phyloP scores from a whole-genome alignment of 35 echinoderm and acorn worm species.

The Patiria miniata region DNA sequence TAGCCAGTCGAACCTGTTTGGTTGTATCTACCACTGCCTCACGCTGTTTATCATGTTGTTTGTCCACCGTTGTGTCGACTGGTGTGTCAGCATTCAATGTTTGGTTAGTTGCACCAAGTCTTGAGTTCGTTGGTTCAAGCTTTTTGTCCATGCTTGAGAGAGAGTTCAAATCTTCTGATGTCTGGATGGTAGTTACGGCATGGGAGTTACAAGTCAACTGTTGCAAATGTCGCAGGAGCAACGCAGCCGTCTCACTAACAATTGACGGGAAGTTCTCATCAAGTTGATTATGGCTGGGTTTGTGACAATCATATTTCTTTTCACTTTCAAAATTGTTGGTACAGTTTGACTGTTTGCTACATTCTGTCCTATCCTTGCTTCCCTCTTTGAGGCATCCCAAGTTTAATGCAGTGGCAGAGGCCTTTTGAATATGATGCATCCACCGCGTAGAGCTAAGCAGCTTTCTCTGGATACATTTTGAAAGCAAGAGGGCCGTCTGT shows the following conservation, averaged over 20 bases:
- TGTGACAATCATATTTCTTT: background rate
- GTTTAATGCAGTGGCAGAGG: background rate
- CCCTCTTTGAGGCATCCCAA: background rate
- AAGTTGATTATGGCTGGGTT: background rate
- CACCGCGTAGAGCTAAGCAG: background rate
- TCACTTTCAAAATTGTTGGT: slow-evolving; percentile 6
- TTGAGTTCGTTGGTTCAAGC: background rate
- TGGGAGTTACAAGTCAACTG: slow-evolving; percentile 81
- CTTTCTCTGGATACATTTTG: slow-evolving; percentile 43
- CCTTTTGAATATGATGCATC: background rate
- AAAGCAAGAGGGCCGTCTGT: slow-evolving; percentile 35
- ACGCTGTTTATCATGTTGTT: background rate
- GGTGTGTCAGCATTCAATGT: slow-evolving; percentile 25
- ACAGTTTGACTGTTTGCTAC: background rate
- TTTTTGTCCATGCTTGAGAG: background rate
- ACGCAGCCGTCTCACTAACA: background rate
- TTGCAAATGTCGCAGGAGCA: slow-evolving; percentile 45
- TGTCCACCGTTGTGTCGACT: slow-evolving; percentile 15
- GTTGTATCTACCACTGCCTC: slow-evolving; percentile 36
- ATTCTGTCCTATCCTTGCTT: background rate
- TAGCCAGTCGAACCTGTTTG: slow-evolving; percentile 73
- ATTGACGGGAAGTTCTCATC: background rate
- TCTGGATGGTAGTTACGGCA: slow-evolving; percentile 64
- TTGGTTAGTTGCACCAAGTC: background rate
- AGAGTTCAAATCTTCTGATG: background rate